A percentile compares a stretch with the other conserved stretches of the same genome.
These are phyloP conservation scores for Pristionchus fissidentatus DNA, from an alignment of 2,888 invertebrate species.

Conservation along the genomic window DNA sequence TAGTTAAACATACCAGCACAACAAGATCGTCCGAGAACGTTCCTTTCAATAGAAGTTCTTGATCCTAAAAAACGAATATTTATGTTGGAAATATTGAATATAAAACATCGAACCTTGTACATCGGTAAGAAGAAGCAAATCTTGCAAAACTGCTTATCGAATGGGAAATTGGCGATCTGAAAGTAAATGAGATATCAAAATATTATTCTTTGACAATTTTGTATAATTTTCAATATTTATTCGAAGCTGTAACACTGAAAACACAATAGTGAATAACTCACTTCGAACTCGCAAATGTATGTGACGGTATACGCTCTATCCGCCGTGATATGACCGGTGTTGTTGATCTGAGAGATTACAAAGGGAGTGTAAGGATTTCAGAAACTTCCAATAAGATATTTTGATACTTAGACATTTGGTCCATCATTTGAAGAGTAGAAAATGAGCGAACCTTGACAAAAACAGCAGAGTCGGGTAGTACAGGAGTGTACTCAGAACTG, in stretches of 20 bases:
- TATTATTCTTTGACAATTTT: no score
- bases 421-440: background rate
- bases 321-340: background rate
- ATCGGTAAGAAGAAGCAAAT: constrained; percentile 40
- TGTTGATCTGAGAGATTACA: constrained; percentile 27
- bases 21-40: background rate
- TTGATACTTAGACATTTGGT: no score
- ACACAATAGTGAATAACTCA: background rate
- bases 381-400: background rate
- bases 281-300: constrained; percentile 44
- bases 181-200: background rate
- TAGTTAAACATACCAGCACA: background rate
- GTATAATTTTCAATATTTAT: no score
- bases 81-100: background rate
- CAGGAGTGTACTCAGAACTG: constrained; percentile 32
- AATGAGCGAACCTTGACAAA: background rate
- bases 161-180: constrained; percentile 24
- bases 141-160: constrained; percentile 18
- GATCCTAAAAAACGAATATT: background rate
- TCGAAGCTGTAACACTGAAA: background rate
- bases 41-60: background rate
- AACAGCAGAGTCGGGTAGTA: background rate
- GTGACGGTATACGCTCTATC: constrained; percentile 19
- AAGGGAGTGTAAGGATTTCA: no score
- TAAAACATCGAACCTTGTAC: background rate